Evolutionary conservation across 2,888 invertebrate species (phyloP).

Genomic region (Saturnia japonica): DNA sequence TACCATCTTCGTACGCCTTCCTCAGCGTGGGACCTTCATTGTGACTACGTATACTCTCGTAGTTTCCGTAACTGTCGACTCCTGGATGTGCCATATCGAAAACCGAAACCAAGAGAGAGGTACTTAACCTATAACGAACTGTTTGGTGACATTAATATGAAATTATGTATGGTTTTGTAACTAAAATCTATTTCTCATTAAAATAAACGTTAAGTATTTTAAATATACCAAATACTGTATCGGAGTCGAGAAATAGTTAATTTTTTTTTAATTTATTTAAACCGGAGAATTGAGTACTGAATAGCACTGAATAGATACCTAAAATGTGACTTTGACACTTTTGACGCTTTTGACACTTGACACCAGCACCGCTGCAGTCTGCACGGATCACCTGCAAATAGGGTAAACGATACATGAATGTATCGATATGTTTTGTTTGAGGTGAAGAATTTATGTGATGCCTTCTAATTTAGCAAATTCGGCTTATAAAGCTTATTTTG

Average conservation of each 20-base stretch:
- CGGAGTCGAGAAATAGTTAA: background rate
- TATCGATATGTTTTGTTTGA: no score
- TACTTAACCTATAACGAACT: slow-evolving; percentile 51
- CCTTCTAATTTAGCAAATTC: no score
- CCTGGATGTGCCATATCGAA: slow-evolving; percentile 62
- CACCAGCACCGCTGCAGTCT: no score
- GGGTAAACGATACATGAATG: no score
- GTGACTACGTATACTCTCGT: slow-evolving; percentile 44
- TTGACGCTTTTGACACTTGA: no score
- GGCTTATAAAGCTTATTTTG: no score
- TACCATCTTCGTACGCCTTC: slow-evolving; percentile 64
- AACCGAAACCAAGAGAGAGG: slow-evolving; percentile 36
- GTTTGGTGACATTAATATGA: background rate
- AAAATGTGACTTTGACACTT: background rate
- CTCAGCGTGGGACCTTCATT: slow-evolving; percentile 44
- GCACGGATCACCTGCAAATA: no score
- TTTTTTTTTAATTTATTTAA: background rate
- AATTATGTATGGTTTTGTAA: background rate
- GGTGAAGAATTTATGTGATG: no score
- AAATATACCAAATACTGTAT: background rate
- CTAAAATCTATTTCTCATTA: background rate
- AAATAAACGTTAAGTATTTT: background rate
- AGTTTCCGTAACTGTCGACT: slow-evolving; percentile 48
- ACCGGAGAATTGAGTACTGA: no score
- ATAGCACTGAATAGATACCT: no score